Percentiles rank a stretch among this genome's conserved stretches.
Conservation (phyloP, 2,888 invertebrate genomes). For the Glyphotaelius pellucidus region DNA sequence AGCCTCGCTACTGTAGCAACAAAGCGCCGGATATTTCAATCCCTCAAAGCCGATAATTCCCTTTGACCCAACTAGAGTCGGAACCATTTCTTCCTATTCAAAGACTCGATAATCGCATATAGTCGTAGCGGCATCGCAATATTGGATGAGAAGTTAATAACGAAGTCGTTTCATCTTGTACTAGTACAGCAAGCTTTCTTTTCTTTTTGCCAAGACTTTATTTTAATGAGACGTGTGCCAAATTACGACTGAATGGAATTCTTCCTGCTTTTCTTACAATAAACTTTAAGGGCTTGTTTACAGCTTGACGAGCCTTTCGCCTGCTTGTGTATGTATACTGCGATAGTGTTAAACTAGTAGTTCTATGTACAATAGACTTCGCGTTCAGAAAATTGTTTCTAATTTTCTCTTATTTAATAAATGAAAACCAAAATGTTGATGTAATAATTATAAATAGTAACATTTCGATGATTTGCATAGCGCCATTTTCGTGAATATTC, state of each 20-base stretch:
- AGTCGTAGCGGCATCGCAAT: slow-evolving; percentile 21
- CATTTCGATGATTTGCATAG: too few relatives aligned
- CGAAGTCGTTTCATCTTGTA: slow-evolving; percentile 34
- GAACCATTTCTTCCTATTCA: slow-evolving; percentile 48
- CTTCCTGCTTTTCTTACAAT: neutral
- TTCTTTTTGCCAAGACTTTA: neutral
- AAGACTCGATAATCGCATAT: slow-evolving; percentile 48
- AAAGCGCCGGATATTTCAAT: slow-evolving; percentile 62
- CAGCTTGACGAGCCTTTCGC: neutral
- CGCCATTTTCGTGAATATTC: too few relatives aligned
- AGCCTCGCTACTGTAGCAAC: slow-evolving; percentile 51
- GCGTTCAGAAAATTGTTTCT: too few relatives aligned
- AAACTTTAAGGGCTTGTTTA: neutral
- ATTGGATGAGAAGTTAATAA: slow-evolving; percentile 49
- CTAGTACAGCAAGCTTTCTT: neutral
- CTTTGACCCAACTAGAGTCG: slow-evolving; percentile 53
- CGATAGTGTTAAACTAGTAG: too few relatives aligned
- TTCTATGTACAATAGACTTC: too few relatives aligned
- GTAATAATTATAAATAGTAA: too few relatives aligned
- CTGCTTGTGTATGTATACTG: neutral
- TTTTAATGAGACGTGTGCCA: neutral
- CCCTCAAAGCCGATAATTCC: slow-evolving; percentile 64
- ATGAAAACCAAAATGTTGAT: too few relatives aligned
- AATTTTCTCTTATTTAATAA: too few relatives aligned
- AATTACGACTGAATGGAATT: neutral